Base-by-base conservation (phyloP, 2,888 invertebrate species). In the Lysandra bellargus region DNA sequence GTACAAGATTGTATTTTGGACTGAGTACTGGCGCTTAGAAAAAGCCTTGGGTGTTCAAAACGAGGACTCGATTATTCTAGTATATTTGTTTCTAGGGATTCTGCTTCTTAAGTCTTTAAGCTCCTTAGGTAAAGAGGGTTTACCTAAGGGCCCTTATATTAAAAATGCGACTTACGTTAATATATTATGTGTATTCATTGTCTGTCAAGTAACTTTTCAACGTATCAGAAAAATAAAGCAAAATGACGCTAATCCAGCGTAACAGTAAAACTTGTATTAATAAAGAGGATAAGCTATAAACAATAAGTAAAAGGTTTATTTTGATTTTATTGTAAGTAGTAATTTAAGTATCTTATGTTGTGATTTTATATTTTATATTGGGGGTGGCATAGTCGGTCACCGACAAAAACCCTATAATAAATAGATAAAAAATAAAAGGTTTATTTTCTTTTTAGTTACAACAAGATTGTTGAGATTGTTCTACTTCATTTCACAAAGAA, bases 1-100 rank as follows among this genome's bases (percentile, higher is more conserved):
- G 76, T 76, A 76, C 76, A 33, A 30, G 57, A 14, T 57, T 33
- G 33, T 76, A 76, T 76, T 76, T 76, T 53, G 76, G 57, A 76
- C 76, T 76, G 23, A 75, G 75, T 75, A 75, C 33, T 69, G 37
- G 33, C 75, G 30, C 49, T 75, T 76, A 33, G 33, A 76, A 76
- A 53, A 76, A 57, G 49, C 76, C 76, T 57, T 33, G 76, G 57
- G 53, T 53, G 23, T 57, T 33, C 49, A 57, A 57, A 76, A 14
- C 33, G 76, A 30, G 12, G 30, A 5, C 33, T 37, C 33, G 76
- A 76, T 76, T 76, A 57, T 57, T 53, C 14, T 76, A 14, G 33
- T 7, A 33, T 37, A 37, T 57, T 57, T 33, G 0, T 12, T 64
- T 64, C 64, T 9, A 9, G 30, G 30, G 23, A 23, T 12, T 64